These are phyloP conservation scores for Melanaphis sacchari DNA, from an alignment of 1,140 invertebrate genomes.

Conservation along the genomic window DNA sequence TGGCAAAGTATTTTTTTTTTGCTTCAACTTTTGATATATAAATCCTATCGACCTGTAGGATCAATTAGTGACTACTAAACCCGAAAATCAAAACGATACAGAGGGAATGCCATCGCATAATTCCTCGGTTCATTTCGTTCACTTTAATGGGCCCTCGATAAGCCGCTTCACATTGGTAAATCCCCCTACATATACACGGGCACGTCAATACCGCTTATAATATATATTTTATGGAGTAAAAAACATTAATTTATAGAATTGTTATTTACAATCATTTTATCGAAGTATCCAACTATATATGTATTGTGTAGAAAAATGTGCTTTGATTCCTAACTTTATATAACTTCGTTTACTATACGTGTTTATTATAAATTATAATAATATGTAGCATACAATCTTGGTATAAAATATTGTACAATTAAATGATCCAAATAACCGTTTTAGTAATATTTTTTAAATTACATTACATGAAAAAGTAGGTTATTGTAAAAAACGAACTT, in stretches of 20 bases:
- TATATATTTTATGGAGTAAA: neutral
- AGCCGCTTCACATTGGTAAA: slow-evolving; percentile 25
- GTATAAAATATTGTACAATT: too few relatives aligned
- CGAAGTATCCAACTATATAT: neutral
- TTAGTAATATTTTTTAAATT: too few relatives aligned
- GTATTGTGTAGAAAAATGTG: neutral
- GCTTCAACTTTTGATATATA: neutral
- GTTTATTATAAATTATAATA: neutral
- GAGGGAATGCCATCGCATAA: neutral
- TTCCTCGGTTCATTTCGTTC: slow-evolving; percentile 44
- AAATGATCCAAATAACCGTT: too few relatives aligned
- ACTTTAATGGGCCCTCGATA: slow-evolving; percentile 23
- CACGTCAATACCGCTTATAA: neutral
- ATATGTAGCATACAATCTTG: neutral
- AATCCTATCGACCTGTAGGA: slow-evolving; percentile 12
- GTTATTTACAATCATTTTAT: neutral
- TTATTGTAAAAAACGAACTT: neutral
- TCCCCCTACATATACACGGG: neutral
- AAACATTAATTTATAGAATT: neutral
- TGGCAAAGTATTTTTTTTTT: neutral
- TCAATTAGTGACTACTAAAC: slow-evolving; percentile 46
- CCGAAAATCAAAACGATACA: slow-evolving; percentile 39
- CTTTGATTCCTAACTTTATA: neutral
- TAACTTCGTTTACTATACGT: neutral
- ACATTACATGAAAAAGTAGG: too few relatives aligned